Conservation (phyloP, 2,888 invertebrate species). For the Drosophila macrospina region DNA sequence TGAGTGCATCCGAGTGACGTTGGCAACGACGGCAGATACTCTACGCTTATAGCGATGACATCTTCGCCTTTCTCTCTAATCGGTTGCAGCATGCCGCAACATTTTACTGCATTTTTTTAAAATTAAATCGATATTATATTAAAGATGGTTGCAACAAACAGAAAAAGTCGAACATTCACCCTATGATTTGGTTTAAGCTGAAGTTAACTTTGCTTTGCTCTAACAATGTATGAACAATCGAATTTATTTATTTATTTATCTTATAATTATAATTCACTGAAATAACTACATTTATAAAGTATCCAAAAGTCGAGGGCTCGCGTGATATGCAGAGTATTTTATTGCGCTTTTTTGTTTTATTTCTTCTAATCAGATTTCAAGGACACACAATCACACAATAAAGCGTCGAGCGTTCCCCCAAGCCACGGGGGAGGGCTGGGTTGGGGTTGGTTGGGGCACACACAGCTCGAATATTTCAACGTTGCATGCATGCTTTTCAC, state of each 20-base stretch:
- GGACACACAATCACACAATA: constrained; percentile 27
- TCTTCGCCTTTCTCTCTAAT: constrained; percentile 31
- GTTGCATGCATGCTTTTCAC: constrained; percentile 29
- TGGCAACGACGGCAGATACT: constrained; percentile 22
- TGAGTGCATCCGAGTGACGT: constrained; percentile 68
- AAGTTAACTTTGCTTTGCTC: too few relatives aligned
- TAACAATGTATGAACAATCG: too few relatives aligned
- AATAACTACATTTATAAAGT: constrained; percentile 17
- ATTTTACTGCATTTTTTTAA: constrained; percentile 10
- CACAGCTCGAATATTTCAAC: constrained; percentile 16
- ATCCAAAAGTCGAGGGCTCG: constrained; percentile 2
- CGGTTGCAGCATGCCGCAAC: neutral
- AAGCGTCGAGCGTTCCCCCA: neutral
- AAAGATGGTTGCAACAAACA: too few relatives aligned
- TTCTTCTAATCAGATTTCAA: constrained; percentile 42
- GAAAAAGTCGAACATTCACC: too few relatives aligned
- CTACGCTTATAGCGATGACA: constrained; percentile 14
- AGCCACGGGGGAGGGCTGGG: neutral
- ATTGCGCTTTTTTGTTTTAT: constrained; percentile 12
- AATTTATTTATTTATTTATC: neutral
- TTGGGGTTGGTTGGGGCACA: neutral
- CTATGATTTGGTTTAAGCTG: too few relatives aligned
- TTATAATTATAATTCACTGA: neutral
- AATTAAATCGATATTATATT: too few relatives aligned
- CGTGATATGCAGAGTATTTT: constrained; percentile 1